These are phyloP conservation scores for Apodemus agrarius DNA, from an alignment of 2,797 vertebrate genomes.

Conservation along the genomic window DNA sequence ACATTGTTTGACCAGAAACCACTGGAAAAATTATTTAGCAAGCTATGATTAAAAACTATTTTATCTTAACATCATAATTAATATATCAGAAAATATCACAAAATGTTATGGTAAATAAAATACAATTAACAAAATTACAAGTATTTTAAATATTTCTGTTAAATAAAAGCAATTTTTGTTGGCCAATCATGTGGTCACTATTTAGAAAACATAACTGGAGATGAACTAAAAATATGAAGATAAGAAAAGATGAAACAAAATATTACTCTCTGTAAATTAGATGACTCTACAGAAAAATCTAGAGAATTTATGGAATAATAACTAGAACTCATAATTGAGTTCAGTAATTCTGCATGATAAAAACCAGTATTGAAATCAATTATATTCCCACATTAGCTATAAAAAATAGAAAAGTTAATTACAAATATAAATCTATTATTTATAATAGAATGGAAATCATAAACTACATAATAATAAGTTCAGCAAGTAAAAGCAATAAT, in stretches of 20 bases:
- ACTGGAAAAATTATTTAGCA: not conserved
- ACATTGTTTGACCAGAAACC: not conserved
- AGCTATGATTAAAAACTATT: not conserved
- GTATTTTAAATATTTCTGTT: not conserved
- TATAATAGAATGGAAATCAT: slow-evolving; percentile 15
- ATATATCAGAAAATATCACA: not conserved
- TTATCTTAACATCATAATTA: not conserved
- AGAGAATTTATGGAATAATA: slow-evolving; percentile 32
- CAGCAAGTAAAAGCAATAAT: not conserved
- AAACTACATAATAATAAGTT: slow-evolving; percentile 21
- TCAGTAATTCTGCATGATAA: slow-evolving; percentile 9
- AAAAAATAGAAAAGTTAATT: slow-evolving; percentile 36
- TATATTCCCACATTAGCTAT: slow-evolving; percentile 1
- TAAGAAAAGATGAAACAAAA: not conserved
- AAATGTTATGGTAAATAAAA: not conserved
- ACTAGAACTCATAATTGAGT: not conserved
- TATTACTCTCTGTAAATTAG: not conserved
- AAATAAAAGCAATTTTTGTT: not conserved
- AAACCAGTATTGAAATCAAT: slow-evolving; percentile 19
- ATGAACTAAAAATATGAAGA: not conserved
- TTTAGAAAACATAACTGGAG: not conserved
- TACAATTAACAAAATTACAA: not conserved
- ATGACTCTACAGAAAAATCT: not conserved
- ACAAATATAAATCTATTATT: slow-evolving; percentile 48
- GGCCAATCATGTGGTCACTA: not conserved